Percentiles rank a stretch among this genome's conserved stretches.
Evolutionary conservation across 2,888 invertebrate genomes (phyloP).

Genomic region (Tenthredo distinguenda): DNA sequence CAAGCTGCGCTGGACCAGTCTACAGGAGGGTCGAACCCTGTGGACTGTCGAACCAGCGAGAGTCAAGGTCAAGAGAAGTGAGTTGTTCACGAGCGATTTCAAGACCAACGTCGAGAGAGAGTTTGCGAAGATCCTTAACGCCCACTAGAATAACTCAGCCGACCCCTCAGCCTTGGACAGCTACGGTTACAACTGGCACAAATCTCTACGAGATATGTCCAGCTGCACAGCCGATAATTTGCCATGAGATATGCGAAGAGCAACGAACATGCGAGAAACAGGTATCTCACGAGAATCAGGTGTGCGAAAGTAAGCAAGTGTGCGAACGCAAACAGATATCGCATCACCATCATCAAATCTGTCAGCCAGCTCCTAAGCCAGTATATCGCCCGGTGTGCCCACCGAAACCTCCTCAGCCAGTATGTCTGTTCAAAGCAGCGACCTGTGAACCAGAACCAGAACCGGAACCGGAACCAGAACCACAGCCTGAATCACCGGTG

Average conservation of each 20-base stretch:
- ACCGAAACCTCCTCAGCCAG: not conserved
- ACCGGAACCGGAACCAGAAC: slow-evolving; percentile 59
- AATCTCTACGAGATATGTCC: slow-evolving; percentile 69
- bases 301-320: slow-evolving; percentile 28
- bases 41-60: slow-evolving; percentile 62
- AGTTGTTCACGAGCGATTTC: slow-evolving; percentile 61
- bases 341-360: slow-evolving; percentile 29
- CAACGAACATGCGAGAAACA: slow-evolving; percentile 5
- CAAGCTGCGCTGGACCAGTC: slow-evolving; percentile 71
- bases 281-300: slow-evolving; percentile 9
- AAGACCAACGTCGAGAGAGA: slow-evolving; percentile 71
- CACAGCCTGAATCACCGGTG: slow-evolving; percentile 55
- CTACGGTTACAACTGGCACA: slow-evolving; percentile 70
- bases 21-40: slow-evolving; percentile 71
- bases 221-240: slow-evolving; percentile 50
- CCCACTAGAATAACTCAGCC: slow-evolving; percentile 75
- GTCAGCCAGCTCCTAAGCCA: slow-evolving; percentile 28
- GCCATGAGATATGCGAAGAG: slow-evolving; percentile 32
- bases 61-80: slow-evolving; percentile 57
- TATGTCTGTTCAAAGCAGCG: slow-evolving; percentile 32
- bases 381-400: slow-evolving; percentile 42
- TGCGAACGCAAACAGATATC: slow-evolving; percentile 40
- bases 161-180: slow-evolving; percentile 74
- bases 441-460: slow-evolving; percentile 45
- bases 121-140: slow-evolving; percentile 73